Base-by-base conservation (phyloP, 2,888 invertebrate genomes). In the Callimorpha dominula region DNA sequence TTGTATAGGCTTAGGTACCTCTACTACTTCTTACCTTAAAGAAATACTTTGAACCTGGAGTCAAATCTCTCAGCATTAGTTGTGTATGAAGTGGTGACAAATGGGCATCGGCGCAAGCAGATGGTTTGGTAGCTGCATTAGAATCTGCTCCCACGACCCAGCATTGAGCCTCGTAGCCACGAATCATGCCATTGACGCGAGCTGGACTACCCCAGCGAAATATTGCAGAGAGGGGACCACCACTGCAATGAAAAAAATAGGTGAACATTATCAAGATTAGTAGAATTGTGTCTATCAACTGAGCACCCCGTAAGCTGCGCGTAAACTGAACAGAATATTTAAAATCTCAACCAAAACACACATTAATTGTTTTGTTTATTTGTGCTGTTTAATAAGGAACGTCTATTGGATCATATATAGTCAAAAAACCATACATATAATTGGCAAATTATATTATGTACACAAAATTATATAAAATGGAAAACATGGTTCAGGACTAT, bases 191-290 rank as follows among this genome's bases (percentile, higher is more conserved):
- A 90, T 98, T 98, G 4, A 97, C 96, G 72, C 96, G 96, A 60
- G 95, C 90, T 0, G 99, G 99, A 0, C 96, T 93, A 79, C 97
- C 97, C 99, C 99, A 99, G 9, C 99, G 97, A 80, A 98, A 97
- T 81, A 97, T 96, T 0, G 97, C 97, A 11, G 96, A 96, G 5
- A 97, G 92, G 0, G 90, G 86, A 0, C 93, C 93, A 42, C 91
- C 92, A 70, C 94, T 94, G 80, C 12, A 74, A 15, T 20, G 60
- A 71, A 75, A 11, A 46, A 40, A 70, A 49, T 60, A 11, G 14
- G 14, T 43, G 0, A 60, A 60, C 6, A 14, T 60, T 60, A 60
- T 5, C 1, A 52, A 52, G 52, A 14, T 52, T 52, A 14, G 2
- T 17, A 15, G 52, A 8, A 8, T 46, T 46, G 9, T 1, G 43